These are phyloP conservation scores for Poicephalus meyeri DNA, from an alignment of 2,113 vertebrate genomes.

Conservation along the genomic window DNA sequence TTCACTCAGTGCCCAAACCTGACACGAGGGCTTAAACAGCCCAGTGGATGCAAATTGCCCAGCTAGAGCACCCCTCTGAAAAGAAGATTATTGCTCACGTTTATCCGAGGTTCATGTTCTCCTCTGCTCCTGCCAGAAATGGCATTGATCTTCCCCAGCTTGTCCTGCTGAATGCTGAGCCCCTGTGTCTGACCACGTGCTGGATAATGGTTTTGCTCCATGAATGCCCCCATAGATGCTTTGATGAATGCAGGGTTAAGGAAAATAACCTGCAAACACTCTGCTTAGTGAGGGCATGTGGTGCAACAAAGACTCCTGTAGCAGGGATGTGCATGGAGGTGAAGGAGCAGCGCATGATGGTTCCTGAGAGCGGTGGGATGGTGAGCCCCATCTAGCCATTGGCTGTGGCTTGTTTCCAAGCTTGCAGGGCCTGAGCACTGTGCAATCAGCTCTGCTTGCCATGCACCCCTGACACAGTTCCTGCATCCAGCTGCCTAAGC, in stretches of 20 bases:
- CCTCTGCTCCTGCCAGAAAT: accelerated
- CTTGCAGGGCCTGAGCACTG: not conserved
- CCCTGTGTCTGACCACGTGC: accelerated
- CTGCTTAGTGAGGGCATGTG: accelerated
- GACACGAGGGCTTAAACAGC: not conserved
- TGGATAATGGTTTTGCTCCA: not conserved
- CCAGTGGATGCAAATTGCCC: not conserved
- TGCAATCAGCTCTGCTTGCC: not conserved
- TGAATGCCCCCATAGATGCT: not conserved
- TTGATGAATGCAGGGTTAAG: not conserved
- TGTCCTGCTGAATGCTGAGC: accelerated
- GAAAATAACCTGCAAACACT: not conserved
- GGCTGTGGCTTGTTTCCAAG: not conserved
- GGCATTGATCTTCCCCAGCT: not conserved
- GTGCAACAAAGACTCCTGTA: not conserved
- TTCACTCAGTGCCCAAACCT: not conserved
- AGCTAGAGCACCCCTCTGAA: not conserved
- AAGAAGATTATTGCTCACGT: not conserved
- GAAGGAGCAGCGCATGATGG: not conserved
- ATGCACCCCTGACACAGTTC: accelerated
- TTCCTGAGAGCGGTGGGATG: not conserved
- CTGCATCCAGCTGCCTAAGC: not conserved
- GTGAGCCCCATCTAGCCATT: not conserved
- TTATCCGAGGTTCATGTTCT: accelerated
- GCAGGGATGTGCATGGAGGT: too few relatives aligned